Percentiles rank a stretch among this genome's conserved stretches.
Conservation (phyloP, 1,140 invertebrate genomes). For the Apis dorsata region DNA sequence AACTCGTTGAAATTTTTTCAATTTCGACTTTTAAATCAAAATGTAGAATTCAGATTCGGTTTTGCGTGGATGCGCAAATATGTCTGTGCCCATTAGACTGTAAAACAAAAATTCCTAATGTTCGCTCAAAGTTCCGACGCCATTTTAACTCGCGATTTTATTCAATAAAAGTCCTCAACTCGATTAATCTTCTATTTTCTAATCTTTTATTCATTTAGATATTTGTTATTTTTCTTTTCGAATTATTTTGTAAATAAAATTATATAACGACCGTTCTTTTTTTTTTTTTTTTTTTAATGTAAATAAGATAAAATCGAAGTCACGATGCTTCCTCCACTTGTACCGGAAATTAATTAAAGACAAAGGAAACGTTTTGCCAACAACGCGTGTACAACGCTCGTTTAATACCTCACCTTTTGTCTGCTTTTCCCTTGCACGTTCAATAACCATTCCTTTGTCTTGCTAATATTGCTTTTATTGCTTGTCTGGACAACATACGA, state of each 20-base stretch:
- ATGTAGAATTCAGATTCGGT: conserved; percentile 2
- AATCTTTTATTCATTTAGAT: too few species aligned
- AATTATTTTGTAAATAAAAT: too few species aligned
- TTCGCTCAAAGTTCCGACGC: neutral
- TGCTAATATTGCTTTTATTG: conserved; percentile 13
- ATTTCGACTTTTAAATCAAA: neutral
- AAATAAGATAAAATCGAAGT: neutral
- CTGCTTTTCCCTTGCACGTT: neutral
- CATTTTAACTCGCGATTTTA: neutral
- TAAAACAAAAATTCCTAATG: conserved; percentile 24
- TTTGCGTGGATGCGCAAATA: conserved; percentile 6
- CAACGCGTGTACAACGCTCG: neutral
- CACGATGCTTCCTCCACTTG: neutral
- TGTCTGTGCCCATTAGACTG: conserved; percentile 9
- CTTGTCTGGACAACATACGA: too few species aligned
- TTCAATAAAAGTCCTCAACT: too few species aligned
- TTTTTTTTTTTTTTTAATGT: neutral
- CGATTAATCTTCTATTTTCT: too few species aligned
- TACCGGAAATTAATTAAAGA: conserved; percentile 1
- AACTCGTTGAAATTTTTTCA: neutral
- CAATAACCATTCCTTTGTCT: neutral
- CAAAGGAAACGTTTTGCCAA: neutral
- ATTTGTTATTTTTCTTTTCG: neutral
- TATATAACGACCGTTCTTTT: too few species aligned
- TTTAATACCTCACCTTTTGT: conserved; percentile 18